Evolutionary conservation across 2,113 vertebrate species (phyloP), one percentile per base, ranked within the genome.

Genomic region (Terrapene triunguis): DNA sequence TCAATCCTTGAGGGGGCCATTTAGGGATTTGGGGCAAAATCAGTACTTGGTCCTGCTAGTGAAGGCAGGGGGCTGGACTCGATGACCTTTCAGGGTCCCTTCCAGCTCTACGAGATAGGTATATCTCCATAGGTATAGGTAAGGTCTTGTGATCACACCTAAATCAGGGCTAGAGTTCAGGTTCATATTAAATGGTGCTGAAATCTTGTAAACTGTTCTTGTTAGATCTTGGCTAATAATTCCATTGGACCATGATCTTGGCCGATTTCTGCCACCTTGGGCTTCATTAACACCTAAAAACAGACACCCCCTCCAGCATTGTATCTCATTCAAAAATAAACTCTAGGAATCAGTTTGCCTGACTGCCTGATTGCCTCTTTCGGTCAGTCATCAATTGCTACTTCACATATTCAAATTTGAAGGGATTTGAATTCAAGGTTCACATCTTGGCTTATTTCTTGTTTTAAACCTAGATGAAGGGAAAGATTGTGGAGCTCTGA

Each of bases 291-390:
- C 84, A 72, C 87, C 84, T 90, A 69, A 93, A 95, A 84, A 51
- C 44, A 94, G 90, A 89, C 24, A 57, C n/a, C n/a, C 80, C 83
- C 69, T 74, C 87, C 88, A 84, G 87, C 91, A 87, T 55, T 25
- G 59, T 54, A 80, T 89, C 88, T 32, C 89, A 10, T 89, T 81
- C 86, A 22, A 89, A 93, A 95, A 93, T 32, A 90, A 90, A 85
- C 29, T 86, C 55, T 1, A 8, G 12, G 65, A 42, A 25, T 57
- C 72, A 29, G 24, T 85, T 80, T 57, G 82, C 38, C 84, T 65
- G 89, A 82, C 29, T 53, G 11, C 50, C 84, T 65, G 89, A 84
- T n/a, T 53, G 11, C 57, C 74, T 88, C 47, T 16, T 92, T 42
- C 27, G 84, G 86, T 84, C 82, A 25, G 65, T 47, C 53, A 48